Conservation (phyloP, 2,113 vertebrate genomes). For the Notiomystis cincta region DNA sequence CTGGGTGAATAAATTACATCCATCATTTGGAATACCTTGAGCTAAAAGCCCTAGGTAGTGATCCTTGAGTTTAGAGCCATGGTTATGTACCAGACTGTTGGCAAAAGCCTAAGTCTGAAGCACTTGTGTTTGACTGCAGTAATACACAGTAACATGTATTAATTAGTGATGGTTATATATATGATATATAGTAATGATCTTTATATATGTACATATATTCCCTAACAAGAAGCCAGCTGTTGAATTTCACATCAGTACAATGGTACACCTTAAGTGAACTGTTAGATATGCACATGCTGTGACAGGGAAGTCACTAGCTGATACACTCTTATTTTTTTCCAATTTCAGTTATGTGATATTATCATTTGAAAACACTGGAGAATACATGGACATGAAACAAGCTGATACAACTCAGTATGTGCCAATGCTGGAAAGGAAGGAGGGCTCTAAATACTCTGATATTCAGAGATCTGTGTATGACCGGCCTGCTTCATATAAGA, state of each 20-base stretch:
- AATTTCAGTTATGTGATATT: constrained; percentile 91
- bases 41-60: not conserved
- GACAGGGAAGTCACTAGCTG: not conserved
- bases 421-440: constrained; percentile 94
- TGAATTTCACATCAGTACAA: not conserved
- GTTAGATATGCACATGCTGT: not conserved
- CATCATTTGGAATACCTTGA: not conserved
- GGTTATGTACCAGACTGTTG: not conserved
- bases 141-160: not conserved
- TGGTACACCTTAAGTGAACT: not conserved
- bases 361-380: constrained; percentile 93
- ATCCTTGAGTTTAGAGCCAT: too few relatives aligned
- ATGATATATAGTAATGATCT: not conserved
- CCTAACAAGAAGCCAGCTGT: not conserved
- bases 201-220: not conserved
- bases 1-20: not conserved
- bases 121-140: not conserved
- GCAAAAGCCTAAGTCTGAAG: not conserved
- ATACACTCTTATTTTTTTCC: not conserved
- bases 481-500: constrained; percentile 90
- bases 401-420: constrained; percentile 93
- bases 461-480: constrained; percentile 89
- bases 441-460: constrained; percentile 88
- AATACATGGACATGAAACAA: constrained; percentile 99
- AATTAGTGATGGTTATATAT: not conserved